These are phyloP conservation scores for Hylaeus volcanicus DNA, from an alignment of 1,140 invertebrate genomes.

Conservation along the genomic window DNA sequence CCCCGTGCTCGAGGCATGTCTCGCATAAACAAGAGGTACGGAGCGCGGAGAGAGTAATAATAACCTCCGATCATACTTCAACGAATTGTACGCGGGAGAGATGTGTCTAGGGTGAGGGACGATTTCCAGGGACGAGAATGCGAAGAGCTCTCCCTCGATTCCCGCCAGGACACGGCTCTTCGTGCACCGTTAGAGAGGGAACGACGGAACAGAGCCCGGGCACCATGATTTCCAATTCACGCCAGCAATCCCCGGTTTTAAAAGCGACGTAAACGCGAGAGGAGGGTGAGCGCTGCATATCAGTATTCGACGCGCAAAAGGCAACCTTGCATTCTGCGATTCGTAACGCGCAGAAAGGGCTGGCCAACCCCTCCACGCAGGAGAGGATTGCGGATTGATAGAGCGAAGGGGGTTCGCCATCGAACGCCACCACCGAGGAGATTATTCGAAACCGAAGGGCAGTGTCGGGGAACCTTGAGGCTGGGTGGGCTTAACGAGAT, in stretches of 20 bases:
- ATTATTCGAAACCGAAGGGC: background rate
- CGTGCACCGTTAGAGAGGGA: background rate
- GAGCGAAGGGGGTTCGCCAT: background rate
- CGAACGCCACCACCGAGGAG: background rate
- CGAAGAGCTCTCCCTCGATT: background rate
- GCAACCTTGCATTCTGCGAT: constrained; percentile 70
- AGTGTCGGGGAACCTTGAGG: background rate
- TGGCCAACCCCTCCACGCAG: constrained; percentile 25
- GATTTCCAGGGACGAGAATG: background rate
- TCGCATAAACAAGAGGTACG: constrained; percentile 10
- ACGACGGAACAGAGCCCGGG: too few species aligned
- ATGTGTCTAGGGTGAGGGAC: background rate
- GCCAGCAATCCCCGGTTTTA: constrained; percentile 47
- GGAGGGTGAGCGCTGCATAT: constrained; percentile 42
- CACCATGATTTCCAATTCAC: constrained; percentile 60
- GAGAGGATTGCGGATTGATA: constrained; percentile 23
- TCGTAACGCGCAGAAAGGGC: constrained; percentile 50
- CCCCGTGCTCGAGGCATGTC: background rate
- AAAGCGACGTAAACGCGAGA: constrained; percentile 34
- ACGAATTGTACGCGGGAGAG: background rate
- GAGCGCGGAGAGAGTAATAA: background rate
- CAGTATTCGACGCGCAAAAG: constrained; percentile 65
- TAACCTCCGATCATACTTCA: constrained; percentile 21
- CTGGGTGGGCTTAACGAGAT: background rate
- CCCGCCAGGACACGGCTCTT: background rate